phyloP scores from a whole-genome alignment of 2,113 vertebrate genomes.

The Pogonocichla stellata region DNA sequence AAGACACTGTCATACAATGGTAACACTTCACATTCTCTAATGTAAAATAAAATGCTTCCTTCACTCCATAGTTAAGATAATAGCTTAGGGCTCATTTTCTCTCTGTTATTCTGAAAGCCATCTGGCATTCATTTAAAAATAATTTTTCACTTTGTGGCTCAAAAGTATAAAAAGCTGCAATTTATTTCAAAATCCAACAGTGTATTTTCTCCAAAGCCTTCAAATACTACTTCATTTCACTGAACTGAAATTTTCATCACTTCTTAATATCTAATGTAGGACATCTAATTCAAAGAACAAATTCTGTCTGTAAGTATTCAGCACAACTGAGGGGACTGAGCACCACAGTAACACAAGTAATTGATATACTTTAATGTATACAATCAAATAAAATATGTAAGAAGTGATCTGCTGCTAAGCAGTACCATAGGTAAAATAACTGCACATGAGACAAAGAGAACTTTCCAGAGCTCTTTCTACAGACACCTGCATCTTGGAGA shows the following conservation, averaged over 20 bases:
- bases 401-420: neutral
- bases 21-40: conserved; percentile 7
- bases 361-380: neutral
- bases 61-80: conserved; percentile 14
- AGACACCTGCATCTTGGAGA: neutral
- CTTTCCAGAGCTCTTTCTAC: neutral
- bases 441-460: neutral
- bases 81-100: conserved; percentile 19
- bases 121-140: conserved; percentile 52
- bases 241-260: neutral
- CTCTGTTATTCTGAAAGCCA: conserved; percentile 32
- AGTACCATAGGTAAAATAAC: neutral
- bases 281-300: neutral
- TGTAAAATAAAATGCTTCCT: conserved; percentile 46
- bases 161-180: conserved; percentile 27
- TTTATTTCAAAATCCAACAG: conserved; percentile 8
- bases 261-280: neutral
- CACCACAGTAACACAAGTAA: neutral
- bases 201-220: neutral
- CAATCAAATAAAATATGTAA: neutral
- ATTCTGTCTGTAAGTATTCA: neutral
- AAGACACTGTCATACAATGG: neutral
- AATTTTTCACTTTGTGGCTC: neutral
- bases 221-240: neutral
- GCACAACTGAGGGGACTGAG: neutral